Conservation (phyloP, 1,140 invertebrate genomes). For the Drosophila repletoides region DNA sequence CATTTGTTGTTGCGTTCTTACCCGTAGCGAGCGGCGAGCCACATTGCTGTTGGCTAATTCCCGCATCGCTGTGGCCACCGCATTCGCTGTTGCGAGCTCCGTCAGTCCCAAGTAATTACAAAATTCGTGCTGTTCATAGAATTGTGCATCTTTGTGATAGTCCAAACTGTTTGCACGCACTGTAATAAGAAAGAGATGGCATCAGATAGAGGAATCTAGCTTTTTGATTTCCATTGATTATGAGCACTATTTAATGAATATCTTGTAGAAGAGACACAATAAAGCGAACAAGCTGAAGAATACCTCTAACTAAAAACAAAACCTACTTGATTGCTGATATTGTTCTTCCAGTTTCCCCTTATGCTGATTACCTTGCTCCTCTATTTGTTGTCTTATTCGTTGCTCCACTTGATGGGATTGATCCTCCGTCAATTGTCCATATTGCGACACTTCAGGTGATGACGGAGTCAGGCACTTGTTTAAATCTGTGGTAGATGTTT, state of each 20-base stretch:
- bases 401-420: no score
- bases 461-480: background rate
- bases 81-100: conserved; percentile 68
- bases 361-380: no score
- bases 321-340: no score
- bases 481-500: conserved; percentile 56
- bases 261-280: no score
- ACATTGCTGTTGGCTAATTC: conserved; percentile 70
- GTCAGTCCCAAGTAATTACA: conserved; percentile 77
- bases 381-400: no score
- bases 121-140: conserved; percentile 76
- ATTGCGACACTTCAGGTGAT: background rate
- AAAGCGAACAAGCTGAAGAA: no score
- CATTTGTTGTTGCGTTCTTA: conserved; percentile 60
- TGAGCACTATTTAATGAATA: no score
- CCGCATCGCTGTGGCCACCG: conserved; percentile 65
- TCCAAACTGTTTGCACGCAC: conserved; percentile 7
- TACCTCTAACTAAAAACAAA: no score
- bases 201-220: background rate
- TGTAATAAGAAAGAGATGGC: background rate
- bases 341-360: no score
- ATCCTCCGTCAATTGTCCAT: no score
- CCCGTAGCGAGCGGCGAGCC: conserved; percentile 63
- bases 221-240: no score
- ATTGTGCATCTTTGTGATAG: conserved; percentile 37